Evolutionary conservation across 37 sponge, comb jelly and placozoan genomes (phyloP).

Genomic region (Agelas oroides): DNA sequence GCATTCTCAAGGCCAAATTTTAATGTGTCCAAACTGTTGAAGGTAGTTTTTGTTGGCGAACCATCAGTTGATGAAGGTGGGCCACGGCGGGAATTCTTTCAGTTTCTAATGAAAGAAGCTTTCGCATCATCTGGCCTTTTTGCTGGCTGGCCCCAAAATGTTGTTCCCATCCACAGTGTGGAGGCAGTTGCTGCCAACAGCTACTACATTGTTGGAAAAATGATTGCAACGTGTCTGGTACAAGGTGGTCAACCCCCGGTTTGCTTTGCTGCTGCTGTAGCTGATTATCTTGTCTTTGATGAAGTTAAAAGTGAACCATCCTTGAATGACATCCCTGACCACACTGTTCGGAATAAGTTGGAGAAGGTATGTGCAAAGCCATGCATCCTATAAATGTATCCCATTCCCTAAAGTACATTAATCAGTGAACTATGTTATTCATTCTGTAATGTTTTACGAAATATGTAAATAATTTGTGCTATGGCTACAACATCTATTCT

Average conservation of each 20-base stretch:
- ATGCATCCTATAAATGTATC: background rate
- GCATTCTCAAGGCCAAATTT: conserved; percentile 32
- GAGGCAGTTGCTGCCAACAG: conserved; percentile 37
- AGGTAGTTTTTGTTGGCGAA: conserved; percentile 44
- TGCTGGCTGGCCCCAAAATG: conserved; percentile 34
- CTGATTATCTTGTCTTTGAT: conserved; percentile 29
- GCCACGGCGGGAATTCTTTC: conserved; percentile 46
- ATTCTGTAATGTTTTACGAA: too few relatives aligned
- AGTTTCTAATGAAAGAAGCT: conserved; percentile 4
- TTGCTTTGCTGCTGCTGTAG: conserved; percentile 41
- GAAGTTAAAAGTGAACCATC: background rate
- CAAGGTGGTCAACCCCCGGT: conserved; percentile 43
- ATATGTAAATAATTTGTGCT: background rate
- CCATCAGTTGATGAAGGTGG: conserved; percentile 59
- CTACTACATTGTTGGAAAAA: conserved; percentile 31
- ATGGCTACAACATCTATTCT: too few relatives aligned
- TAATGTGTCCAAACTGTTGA: conserved; percentile 13
- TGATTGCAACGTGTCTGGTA: conserved; percentile 31
- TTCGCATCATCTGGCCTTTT: background rate
- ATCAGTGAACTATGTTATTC: too few relatives aligned
- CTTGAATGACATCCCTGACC: conserved; percentile 22
- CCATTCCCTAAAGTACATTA: too few relatives aligned
- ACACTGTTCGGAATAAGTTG: background rate
- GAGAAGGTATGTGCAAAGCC: background rate
- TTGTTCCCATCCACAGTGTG: conserved; percentile 32